Evolutionary conservation across 1,140 invertebrate species (phyloP), one percentile per base, ranked within the genome.

Genomic region (Drosophila leontia): DNA sequence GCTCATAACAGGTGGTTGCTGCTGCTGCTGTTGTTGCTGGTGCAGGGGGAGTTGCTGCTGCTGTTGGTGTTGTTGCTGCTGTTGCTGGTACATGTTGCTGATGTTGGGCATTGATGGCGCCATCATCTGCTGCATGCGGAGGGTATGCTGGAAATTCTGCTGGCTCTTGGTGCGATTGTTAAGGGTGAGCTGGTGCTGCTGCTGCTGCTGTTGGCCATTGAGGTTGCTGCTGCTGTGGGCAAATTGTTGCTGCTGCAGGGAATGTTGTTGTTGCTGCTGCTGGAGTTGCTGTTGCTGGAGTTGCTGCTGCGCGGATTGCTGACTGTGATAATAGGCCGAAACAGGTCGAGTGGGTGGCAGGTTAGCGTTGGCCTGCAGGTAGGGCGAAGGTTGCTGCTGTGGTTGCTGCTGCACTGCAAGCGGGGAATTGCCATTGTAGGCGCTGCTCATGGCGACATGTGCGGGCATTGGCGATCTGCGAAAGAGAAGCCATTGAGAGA

Each of bases 71-170:
- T 79, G 68, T 13, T 85, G 79, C n/a, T 87, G 86, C 35, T 92
- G 91, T 45, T 92, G 82, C 29, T 88, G 83, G 48, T 91, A 91
- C 83, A 91, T 86, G 62, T 92, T 88, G 60, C 90, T 91, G n/a
- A 93, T 93, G 44, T 93, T 93, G 13, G 92, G 92, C 92, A 93
- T 93, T n/a, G 92, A 93, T 0, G 92, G 92, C 11, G 92, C 92
- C 88, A 93, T 77, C 81, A 93, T 92, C 60, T 91, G 91, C 41
- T 93, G 91, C 81, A 93, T 83, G n/a, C 92, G 90, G 35, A 92
- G 50, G 19, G 90, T 82, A 29, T 92, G 92, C 44, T 82, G 82
- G 42, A 93, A 93, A 55, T 92, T 92, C 50, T 78, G 86, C 35
- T 88, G 82, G 32, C 78, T 91, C 48, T 91, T 92, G 15, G 76